Percentiles rank a stretch among this genome's conserved stretches.
These are phyloP conservation scores for Tridacna crocea DNA, from an alignment of 2,888 invertebrate species.

Conservation along the genomic window DNA sequence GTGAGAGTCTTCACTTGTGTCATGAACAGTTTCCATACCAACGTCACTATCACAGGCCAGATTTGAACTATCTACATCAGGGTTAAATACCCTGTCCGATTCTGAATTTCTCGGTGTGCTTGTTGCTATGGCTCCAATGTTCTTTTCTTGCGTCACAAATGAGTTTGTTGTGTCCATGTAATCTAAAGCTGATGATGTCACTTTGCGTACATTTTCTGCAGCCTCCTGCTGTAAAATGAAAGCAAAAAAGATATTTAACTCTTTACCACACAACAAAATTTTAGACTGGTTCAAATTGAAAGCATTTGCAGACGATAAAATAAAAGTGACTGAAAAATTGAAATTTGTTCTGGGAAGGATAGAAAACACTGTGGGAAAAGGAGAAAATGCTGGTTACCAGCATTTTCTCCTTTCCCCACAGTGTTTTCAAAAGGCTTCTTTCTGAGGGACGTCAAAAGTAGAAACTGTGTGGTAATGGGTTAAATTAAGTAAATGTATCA, in stretches of 20 bases:
- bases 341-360: neutral
- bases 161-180: slow-evolving; percentile 71
- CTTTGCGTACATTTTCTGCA: slow-evolving; percentile 70
- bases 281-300: too few species aligned
- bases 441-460: too few species aligned
- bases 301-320: too few species aligned
- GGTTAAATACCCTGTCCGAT: slow-evolving; percentile 48
- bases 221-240: slow-evolving; percentile 68
- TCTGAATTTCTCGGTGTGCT: slow-evolving; percentile 62
- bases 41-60: slow-evolving; percentile 50
- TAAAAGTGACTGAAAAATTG: too few species aligned
- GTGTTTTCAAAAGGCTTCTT: too few species aligned
- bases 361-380: neutral
- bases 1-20: slow-evolving; percentile 51
- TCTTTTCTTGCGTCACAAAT: slow-evolving; percentile 53
- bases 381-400: neutral
- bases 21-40: slow-evolving; percentile 33
- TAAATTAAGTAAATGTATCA: neutral
- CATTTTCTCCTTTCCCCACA: neutral
- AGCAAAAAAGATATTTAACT: neutral
- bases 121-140: slow-evolving; percentile 57
- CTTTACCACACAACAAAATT: too few species aligned
- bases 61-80: slow-evolving; percentile 42
- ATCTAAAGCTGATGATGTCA: slow-evolving; percentile 74
- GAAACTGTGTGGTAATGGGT: too few species aligned